Percentiles rank a stretch among this genome's conserved stretches.
These are phyloP conservation scores for Pitta sordida DNA, from an alignment of 2,113 vertebrate genomes.

Conservation along the genomic window DNA sequence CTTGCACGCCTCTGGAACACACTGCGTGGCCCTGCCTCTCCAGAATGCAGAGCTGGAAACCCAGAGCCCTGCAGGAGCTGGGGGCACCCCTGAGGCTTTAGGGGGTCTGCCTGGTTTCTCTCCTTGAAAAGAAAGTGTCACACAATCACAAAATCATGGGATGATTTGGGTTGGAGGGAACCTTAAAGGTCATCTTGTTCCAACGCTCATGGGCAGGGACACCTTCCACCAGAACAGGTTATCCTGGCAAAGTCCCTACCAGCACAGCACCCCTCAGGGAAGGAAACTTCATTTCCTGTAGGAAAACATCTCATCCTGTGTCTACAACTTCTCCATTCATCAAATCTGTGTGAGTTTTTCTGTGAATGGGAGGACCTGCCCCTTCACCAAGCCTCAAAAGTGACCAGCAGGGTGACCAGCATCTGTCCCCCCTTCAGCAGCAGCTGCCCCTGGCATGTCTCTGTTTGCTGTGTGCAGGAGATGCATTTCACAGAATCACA, in stretches of 20 bases:
- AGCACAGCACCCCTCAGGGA: not conserved
- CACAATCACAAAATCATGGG: not conserved
- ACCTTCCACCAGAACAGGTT: not conserved
- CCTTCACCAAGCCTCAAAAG: not conserved
- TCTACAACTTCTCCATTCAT: not conserved
- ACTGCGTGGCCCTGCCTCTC: not conserved
- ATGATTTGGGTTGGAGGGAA: not conserved
- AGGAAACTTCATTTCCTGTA: not conserved
- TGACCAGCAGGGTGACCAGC: not conserved
- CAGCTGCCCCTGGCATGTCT: not conserved
- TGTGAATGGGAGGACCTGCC: not conserved
- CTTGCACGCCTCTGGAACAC: not conserved
- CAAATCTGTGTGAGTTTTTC: not conserved
- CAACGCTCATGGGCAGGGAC: not conserved
- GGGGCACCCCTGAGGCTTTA: not conserved
- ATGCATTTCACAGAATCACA: too few species aligned
- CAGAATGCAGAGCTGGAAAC: not conserved
- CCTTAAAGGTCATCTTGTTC: not conserved
- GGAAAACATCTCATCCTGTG: not conserved
- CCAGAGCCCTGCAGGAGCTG: not conserved
- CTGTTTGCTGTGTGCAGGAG: not conserved
- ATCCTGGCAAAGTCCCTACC: not conserved
- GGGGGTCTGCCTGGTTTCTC: not conserved
- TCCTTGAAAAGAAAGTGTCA: not conserved
- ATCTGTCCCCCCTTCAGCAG: fast-evolving